Evolutionary conservation across 1,140 invertebrate genomes (phyloP).

Genomic region (Drosophila gunungcola): DNA sequence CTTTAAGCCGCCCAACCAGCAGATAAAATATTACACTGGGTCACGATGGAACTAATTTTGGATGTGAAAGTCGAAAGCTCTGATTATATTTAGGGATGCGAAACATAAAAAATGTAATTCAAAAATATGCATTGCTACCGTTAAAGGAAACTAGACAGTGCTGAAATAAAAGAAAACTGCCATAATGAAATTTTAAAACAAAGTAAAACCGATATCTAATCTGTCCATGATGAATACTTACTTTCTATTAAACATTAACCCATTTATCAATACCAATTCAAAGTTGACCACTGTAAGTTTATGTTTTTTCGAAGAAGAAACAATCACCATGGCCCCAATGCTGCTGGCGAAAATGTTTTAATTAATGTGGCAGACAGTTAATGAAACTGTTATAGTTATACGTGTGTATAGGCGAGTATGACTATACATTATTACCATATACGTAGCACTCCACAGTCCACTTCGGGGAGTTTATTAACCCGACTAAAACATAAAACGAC

Average conservation of each 20-base stretch:
- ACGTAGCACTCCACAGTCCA: constrained; percentile 31
- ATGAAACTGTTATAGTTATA: constrained; percentile 82
- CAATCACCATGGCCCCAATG: constrained; percentile 56
- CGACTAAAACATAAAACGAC: constrained; percentile 41
- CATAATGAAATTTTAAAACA: no score
- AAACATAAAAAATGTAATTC: no score
- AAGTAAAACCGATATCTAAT: background rate
- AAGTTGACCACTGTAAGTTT: constrained; percentile 40
- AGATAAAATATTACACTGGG: constrained; percentile 54
- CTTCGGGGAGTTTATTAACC: constrained; percentile 73
- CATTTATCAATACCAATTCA: constrained; percentile 10
- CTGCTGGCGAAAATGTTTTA: constrained; percentile 75
- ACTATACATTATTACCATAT: constrained; percentile 73
- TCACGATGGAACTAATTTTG: constrained; percentile 19
- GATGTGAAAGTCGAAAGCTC: constrained; percentile 19
- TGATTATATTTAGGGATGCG: background rate
- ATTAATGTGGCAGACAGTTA: constrained; percentile 77
- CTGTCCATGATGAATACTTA: background rate
- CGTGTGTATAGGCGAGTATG: constrained; percentile 37
- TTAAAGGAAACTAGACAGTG: no score
- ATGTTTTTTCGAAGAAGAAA: constrained; percentile 29
- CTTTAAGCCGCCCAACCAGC: constrained; percentile 3
- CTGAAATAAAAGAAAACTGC: no score
- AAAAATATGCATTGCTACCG: no score
- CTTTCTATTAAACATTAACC: background rate